These are phyloP conservation scores for Artemia sinica DNA, from an alignment of 2,888 invertebrate species.

Conservation along the genomic window DNA sequence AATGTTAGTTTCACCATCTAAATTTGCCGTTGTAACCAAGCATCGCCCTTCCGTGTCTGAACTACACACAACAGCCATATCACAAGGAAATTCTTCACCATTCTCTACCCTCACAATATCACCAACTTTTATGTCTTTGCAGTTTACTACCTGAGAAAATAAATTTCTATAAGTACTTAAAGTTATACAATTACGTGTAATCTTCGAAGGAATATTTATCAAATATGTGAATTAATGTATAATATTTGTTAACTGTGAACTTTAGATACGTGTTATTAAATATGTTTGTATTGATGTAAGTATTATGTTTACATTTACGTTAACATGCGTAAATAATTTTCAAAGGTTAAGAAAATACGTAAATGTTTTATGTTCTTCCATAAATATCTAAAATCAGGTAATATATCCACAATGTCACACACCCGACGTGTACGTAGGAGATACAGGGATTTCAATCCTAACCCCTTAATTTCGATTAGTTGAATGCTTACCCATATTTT, in stretches of 20 bases:
- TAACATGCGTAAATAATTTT: not conserved
- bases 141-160: constrained; percentile 37
- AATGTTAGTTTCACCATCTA: constrained; percentile 64
- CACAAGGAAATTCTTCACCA: constrained; percentile 63
- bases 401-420: not conserved
- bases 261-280: not conserved
- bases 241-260: too few species aligned
- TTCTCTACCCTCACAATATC: constrained; percentile 51
- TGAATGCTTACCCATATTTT: too few species aligned
- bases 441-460: too few species aligned
- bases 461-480: too few species aligned
- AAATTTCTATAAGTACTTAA: not conserved
- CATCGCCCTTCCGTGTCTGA: constrained; percentile 50
- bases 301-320: not conserved
- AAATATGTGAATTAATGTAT: constrained; percentile 19
- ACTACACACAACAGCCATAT: constrained; percentile 52
- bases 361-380: not conserved
- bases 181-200: constrained; percentile 12
- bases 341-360: not conserved
- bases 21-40: constrained; percentile 64
- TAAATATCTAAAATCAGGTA: constrained; percentile 15
- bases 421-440: too few species aligned
- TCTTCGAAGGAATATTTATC: not conserved
- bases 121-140: constrained; percentile 49
- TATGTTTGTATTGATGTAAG: constrained; percentile 17